phyloP scores from a whole-genome alignment of 2,888 invertebrate species.

The Homarus gammarus region DNA sequence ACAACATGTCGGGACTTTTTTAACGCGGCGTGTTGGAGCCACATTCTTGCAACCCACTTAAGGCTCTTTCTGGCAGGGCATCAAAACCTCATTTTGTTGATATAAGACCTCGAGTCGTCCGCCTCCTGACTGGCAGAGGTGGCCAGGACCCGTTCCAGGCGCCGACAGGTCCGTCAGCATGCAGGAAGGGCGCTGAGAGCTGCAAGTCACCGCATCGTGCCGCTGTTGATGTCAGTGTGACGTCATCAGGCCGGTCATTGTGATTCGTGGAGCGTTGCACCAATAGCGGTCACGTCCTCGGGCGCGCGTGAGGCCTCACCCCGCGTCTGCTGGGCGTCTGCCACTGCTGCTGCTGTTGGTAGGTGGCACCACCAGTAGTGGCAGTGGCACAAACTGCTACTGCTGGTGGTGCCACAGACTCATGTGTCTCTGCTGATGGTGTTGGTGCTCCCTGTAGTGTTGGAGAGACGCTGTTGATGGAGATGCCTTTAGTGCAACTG shows the following conservation, averaged over 20 bases:
- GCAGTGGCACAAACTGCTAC: background rate
- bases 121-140: background rate
- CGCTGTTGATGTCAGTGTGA: constrained; percentile 54
- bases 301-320: constrained; percentile 57
- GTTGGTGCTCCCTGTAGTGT: background rate
- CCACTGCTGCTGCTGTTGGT: constrained; percentile 3
- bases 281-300: constrained; percentile 63
- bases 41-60: constrained; percentile 10
- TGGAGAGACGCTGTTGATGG: too few species aligned
- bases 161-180: constrained; percentile 16
- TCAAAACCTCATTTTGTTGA: constrained; percentile 5
- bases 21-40: background rate
- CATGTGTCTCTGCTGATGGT: background rate
- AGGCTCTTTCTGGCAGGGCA: background rate
- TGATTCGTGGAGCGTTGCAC: constrained; percentile 62
- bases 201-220: constrained; percentile 38
- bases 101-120: background rate
- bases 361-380: too few species aligned
- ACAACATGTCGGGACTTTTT: background rate
- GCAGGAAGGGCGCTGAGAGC: background rate
- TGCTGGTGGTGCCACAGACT: background rate
- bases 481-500: too few species aligned
- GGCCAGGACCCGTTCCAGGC: constrained; percentile 4
- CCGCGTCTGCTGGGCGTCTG: constrained; percentile 47
- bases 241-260: constrained; percentile 55